phyloP scores from a whole-genome alignment of 2,113 vertebrate genomes.

The Perca flavescens region DNA sequence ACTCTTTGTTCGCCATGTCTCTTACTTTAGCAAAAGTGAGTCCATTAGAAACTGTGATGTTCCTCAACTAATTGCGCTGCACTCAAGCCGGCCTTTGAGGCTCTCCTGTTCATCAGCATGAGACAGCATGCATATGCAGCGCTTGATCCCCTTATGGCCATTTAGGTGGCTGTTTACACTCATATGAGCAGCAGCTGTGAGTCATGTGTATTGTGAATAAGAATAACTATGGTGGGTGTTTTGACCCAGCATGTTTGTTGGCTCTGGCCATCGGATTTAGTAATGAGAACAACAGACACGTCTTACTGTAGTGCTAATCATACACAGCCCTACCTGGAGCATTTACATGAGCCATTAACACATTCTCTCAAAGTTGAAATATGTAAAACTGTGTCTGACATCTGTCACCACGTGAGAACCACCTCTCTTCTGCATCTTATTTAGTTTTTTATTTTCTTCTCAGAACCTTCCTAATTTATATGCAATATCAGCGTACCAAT shows the following conservation, averaged over 20 bases:
- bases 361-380: constrained; percentile 18
- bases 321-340: not conserved
- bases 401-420: constrained; percentile 19
- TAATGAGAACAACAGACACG: constrained; percentile 10
- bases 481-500: constrained; percentile 23
- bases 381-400: constrained; percentile 34
- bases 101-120: constrained; percentile 58
- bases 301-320: constrained; percentile 25
- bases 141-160: constrained; percentile 22
- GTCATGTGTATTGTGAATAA: constrained; percentile 34
- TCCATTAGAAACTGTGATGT: constrained; percentile 64
- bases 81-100: constrained; percentile 70
- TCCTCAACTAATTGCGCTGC: constrained; percentile 66
- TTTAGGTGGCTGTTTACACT: constrained; percentile 28
- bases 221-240: constrained; percentile 53
- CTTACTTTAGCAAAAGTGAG: constrained; percentile 39
- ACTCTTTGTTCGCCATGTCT: constrained; percentile 41
- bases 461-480: constrained; percentile 14
- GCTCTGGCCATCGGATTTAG: constrained; percentile 26
- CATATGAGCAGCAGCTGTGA: constrained; percentile 28
- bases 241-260: constrained; percentile 31
- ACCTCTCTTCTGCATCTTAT: not conserved
- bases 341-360: not conserved
- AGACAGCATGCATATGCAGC: constrained; percentile 60
- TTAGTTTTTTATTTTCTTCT: constrained; percentile 15